Base-by-base conservation (phyloP, 2,113 vertebrate species). In the Pygoscelis antarcticus region DNA sequence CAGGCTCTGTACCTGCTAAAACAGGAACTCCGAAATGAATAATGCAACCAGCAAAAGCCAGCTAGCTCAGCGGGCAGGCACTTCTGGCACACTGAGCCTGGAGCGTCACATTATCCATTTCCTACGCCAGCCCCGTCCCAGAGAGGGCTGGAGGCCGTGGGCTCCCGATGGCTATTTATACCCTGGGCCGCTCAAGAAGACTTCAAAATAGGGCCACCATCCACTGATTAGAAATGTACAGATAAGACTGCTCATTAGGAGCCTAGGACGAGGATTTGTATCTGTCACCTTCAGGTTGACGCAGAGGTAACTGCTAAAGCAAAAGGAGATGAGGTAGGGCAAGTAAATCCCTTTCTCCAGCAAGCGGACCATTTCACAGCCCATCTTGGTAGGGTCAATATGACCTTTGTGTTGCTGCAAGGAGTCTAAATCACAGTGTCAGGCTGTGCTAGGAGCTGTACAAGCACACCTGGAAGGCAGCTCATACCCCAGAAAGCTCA, bases 11-110 rank as follows among this genome's bases (percentile, higher is more conserved):
- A 46, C 58, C 84, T 83, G 55, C 93, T 96, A 79, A 95, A 97
- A 95, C 42, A 78, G 62, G 96, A 90, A 42, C 71, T 91, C 60
- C 60, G 60, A 32, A 58, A 57, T 94, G 89, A 93, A 95, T 96
- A 95, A 97, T 27, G 47, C 25, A 38, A 44, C 82, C 94, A 88
- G 79, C n/a, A 94, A 96, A 96, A 85, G 93, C 6, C 89, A 86
- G 46, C 75, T 11, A 94, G 91, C 91, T 96, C 96, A 97, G 94
- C 38, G 0, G 54, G 51, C 78, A 91, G 93, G 91, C 71, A 96
- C 94, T 90, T 55, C 89, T 96, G 95, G 87, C 89, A 77, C 82
- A 65, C 12, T 0, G 7, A 66, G 52, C 66, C 83, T 71, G 12
- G 47, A 30, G 23, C 0, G 17, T 86, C 93, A 96, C 87, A 44